Conservation (phyloP, 2,888 invertebrate genomes). For the Drosophila flavopinicola region DNA sequence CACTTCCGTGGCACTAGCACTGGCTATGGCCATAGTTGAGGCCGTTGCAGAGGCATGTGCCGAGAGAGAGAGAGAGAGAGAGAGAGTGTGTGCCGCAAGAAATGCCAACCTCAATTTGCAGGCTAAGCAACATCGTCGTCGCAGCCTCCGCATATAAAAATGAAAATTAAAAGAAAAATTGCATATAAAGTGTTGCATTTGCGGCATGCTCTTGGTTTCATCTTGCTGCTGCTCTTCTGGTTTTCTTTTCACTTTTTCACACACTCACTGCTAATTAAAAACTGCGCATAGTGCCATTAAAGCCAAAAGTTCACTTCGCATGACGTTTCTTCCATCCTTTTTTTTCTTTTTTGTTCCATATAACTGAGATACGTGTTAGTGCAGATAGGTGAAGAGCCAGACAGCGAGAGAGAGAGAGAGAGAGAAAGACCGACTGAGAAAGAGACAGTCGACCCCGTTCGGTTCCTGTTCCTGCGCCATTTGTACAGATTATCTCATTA, state of each 20-base stretch:
- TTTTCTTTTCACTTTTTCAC: conserved; percentile 35
- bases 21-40: background rate
- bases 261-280: conserved; percentile 70
- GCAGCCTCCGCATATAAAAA: conserved; percentile 68
- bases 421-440: background rate
- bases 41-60: conserved; percentile 19
- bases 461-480: conserved; percentile 55
- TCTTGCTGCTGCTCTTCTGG: conserved; percentile 24
- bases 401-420: background rate
- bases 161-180: conserved; percentile 73
- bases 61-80: conserved; percentile 30
- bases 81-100: conserved; percentile 56
- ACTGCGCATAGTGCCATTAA: conserved; percentile 72
- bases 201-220: conserved; percentile 46
- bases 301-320: conserved; percentile 71
- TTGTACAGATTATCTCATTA: conserved; percentile 76
- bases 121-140: conserved; percentile 40
- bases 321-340: conserved; percentile 27
- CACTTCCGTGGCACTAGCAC: conserved; percentile 17
- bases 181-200: conserved; percentile 79
- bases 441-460: conserved; percentile 15
- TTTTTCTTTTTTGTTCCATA: background rate
- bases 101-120: conserved; percentile 70
- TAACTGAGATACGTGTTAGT: background rate
- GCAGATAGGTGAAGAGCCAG: background rate